Percentiles rank a stretch among this genome's conserved stretches.
phyloP scores from a whole-genome alignment of 1,140 invertebrate species.

The Drosophila obscura region DNA sequence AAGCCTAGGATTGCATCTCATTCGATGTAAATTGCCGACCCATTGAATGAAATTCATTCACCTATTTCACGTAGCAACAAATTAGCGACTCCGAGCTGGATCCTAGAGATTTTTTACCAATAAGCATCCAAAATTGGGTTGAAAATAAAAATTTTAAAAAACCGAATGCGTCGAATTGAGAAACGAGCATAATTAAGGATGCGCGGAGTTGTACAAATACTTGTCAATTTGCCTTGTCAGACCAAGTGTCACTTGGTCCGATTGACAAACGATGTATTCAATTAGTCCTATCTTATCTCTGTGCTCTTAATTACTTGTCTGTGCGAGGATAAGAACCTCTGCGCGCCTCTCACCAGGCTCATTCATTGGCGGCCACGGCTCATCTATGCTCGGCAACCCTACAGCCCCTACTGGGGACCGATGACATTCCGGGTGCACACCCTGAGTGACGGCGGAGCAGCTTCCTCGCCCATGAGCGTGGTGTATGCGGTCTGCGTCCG shows the following conservation, averaged over 20 bases:
- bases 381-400: constrained; percentile 49
- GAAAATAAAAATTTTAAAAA: too few species aligned
- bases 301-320: constrained; percentile 38
- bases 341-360: constrained; percentile 15
- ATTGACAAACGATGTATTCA: constrained; percentile 40
- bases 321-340: constrained; percentile 45
- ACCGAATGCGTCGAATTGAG: too few species aligned
- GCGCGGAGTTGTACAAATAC: too few species aligned
- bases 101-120: constrained; percentile 39
- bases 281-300: constrained; percentile 53
- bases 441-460: constrained; percentile 25
- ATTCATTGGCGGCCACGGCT: constrained; percentile 7
- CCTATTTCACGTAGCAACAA: constrained; percentile 65
- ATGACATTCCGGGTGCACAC: constrained; percentile 45
- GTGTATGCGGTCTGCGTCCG: constrained; percentile 39
- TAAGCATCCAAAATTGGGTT: constrained; percentile 12
- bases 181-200: too few species aligned
- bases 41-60: constrained; percentile 83
- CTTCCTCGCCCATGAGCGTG: constrained; percentile 14
- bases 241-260: too few species aligned
- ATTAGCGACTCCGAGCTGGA: constrained; percentile 24
- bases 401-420: constrained; percentile 52
- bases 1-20: constrained; percentile 48
- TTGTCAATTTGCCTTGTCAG: too few species aligned
- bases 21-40: constrained; percentile 35